Base-by-base conservation (phyloP, 2,113 vertebrate genomes). In the Protobothrops flavoviridis region DNA sequence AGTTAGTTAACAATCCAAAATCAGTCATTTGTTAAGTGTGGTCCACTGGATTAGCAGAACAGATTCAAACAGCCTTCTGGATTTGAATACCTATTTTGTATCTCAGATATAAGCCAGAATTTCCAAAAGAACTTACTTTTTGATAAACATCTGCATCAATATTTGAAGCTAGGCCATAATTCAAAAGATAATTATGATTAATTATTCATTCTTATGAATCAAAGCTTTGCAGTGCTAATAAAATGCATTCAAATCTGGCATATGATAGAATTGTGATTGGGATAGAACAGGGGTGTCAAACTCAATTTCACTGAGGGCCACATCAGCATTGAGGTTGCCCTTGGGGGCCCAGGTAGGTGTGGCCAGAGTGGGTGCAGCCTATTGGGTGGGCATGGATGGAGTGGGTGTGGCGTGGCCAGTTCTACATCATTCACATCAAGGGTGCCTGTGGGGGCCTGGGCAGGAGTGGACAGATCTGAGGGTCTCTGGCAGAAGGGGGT, bases 171-270 rank as follows among this genome's bases (percentile, higher is more conserved):
- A 89, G 90, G 50, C 11, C 39, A 24, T 90, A 92, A 26, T 8
- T 94, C 91, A 91, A 61, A 88, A 81, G 56, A 92, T 26, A 92
- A 85, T 85, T 95, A 13, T 64, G 61, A 64, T 94, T 0, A 94
- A 59, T 59, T 24, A 85, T 61, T 94, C 10, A 0, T 81, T 94
- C 89, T 93, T 64, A 94, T 0, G 3, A 81, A 64, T 20, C 2
- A 48, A 92, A 92, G 17, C 43, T 92, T 90, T 91, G 33, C 56
- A 93, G 85, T 90, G 91, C 74, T 59, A 90, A 52, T 0, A 86
- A 39, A 94, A 57, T 0, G 33, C 52, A 17, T 13, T 53, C 74
- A 81, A 89, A 91, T 20, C n/a, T 94, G 94, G 81, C 74, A 86
- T 5, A 39, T 15, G 85, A 64, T 39, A 94, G 90, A 39, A 61